Percentiles rank a stretch among this genome's conserved stretches.
These are phyloP conservation scores for Brotula barbata DNA, from an alignment of 2,797 vertebrate species.

Conservation along the genomic window DNA sequence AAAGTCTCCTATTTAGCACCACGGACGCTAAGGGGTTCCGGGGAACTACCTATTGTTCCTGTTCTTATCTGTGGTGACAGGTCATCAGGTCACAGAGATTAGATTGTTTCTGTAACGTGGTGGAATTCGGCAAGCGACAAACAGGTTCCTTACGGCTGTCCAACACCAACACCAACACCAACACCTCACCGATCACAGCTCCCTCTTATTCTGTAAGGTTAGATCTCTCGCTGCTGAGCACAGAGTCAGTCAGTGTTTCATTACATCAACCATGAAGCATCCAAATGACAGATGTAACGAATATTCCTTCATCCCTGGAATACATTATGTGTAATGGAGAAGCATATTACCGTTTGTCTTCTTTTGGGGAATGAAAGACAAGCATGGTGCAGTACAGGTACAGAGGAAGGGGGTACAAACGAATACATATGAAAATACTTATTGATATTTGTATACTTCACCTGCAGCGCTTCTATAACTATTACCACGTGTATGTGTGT, in stretches of 20 bases:
- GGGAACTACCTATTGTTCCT: slow-evolving; percentile 51
- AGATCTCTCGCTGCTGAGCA: not conserved
- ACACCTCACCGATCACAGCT: slow-evolving; percentile 31
- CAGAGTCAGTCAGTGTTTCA: not conserved
- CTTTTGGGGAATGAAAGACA: not conserved
- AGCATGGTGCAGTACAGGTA: not conserved
- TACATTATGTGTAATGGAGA: not conserved
- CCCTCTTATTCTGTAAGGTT: not conserved
- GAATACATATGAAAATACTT: no score
- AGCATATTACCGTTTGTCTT: not conserved
- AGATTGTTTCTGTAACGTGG: slow-evolving; percentile 62
- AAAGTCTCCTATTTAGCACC: slow-evolving; percentile 2
- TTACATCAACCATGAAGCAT: not conserved
- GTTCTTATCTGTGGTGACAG: slow-evolving; percentile 61
- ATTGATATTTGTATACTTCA: no score
- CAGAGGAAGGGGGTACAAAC: no score
- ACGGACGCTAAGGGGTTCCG: slow-evolving; percentile 4
- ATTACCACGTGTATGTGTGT: no score
- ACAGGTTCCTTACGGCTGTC: slow-evolving; percentile 63
- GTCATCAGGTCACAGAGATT: slow-evolving; percentile 74
- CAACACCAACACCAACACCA: slow-evolving; percentile 46
- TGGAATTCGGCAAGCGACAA: slow-evolving; percentile 68
- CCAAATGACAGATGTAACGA: not conserved
- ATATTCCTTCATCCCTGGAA: not conserved
- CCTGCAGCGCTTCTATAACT: no score